Conservation (phyloP, 1,140 invertebrate species). For the Proales similis region DNA sequence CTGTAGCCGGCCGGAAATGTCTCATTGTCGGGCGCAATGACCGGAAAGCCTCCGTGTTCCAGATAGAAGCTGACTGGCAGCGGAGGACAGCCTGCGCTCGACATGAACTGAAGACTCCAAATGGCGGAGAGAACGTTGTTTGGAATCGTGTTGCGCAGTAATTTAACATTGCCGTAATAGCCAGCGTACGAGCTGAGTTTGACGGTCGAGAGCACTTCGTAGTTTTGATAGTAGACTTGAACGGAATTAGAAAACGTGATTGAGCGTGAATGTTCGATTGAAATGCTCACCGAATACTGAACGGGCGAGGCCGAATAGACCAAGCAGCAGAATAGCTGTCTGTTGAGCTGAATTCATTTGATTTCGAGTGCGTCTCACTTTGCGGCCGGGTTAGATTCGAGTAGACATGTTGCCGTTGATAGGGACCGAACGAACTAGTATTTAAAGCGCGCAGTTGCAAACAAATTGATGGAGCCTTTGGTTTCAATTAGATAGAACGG, state of each 20-base stretch:
- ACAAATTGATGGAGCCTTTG: too few species aligned
- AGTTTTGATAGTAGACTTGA: conserved; percentile 38
- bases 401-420: too few species aligned
- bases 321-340: too few species aligned
- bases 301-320: too few species aligned
- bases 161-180: conserved; percentile 35
- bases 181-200: conserved; percentile 30
- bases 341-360: too few species aligned
- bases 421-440: too few species aligned
- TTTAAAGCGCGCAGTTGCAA: too few species aligned
- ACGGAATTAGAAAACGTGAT: background rate
- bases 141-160: conserved; percentile 23
- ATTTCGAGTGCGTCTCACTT: too few species aligned
- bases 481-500: too few species aligned
- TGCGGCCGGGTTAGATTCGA: too few species aligned
- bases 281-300: background rate
- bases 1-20: conserved; percentile 35
- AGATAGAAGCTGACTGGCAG: conserved; percentile 31
- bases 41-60: conserved; percentile 23
- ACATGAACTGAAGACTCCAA: conserved; percentile 29
- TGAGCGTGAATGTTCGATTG: background rate
- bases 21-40: conserved; percentile 16
- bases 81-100: conserved; percentile 17
- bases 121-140: conserved; percentile 33
- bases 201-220: conserved; percentile 30